Percentiles rank a stretch among this genome's conserved stretches.
phyloP scores from a whole-genome alignment of 2,113 vertebrate species.

The Catharus fuscescens region DNA sequence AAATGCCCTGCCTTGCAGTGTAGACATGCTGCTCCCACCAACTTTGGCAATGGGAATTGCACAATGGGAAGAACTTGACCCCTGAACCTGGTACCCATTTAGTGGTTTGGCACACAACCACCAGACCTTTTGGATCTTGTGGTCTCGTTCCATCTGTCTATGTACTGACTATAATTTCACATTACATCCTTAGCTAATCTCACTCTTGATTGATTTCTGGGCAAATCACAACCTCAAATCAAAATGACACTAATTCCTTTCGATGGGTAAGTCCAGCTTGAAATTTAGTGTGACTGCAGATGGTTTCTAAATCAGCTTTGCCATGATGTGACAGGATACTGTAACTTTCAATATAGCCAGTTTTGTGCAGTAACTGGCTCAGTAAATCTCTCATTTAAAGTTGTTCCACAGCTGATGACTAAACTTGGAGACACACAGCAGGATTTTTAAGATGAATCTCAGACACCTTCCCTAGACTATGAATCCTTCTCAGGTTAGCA shows the following conservation, averaged over 20 bases:
- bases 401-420: not conserved
- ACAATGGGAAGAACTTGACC: not conserved
- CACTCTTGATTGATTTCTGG: not conserved
- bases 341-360: not conserved
- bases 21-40: not conserved
- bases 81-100: not conserved
- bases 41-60: not conserved
- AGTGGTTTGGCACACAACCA: not conserved
- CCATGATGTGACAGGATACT: not conserved
- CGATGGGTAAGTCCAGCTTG: not conserved
- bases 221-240: not conserved
- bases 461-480: not conserved
- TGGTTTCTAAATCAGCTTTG: not conserved
- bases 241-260: not conserved
- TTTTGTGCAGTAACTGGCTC: not conserved
- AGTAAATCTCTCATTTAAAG: not conserved
- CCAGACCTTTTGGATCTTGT: not conserved
- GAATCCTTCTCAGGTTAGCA: not conserved
- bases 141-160: not conserved
- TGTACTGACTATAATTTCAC: not conserved
- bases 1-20: accelerated
- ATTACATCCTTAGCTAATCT: not conserved
- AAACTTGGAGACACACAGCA: not conserved
- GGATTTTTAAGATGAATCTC: conserved; percentile 2
- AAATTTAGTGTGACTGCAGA: not conserved